Base-by-base conservation (phyloP, 1,140 invertebrate species). In the Drosophila nikananu region DNA sequence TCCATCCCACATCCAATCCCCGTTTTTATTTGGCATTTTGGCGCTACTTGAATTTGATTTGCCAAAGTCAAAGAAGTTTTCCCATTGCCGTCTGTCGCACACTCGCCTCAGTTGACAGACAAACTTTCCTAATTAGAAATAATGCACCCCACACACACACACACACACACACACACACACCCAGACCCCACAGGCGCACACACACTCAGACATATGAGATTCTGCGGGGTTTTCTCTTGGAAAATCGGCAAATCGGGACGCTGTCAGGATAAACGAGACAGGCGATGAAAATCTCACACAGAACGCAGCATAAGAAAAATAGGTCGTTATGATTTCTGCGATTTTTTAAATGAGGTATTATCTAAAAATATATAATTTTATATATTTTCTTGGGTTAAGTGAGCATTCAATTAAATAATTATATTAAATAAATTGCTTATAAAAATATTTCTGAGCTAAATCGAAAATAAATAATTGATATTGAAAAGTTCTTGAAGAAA, bases 81-180 rank as follows among this genome's bases (percentile, higher is more conserved):
- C 81, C 46, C 80, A 68, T 66, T 66, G 62, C 61, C 66, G 52
- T 81, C 68, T 46, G 71, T 55, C 55, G 62, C 75, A 57, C 51
- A 66, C 54, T 66, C 73, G 57, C 55, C 74, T 77, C 68, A 79
- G 77, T 79, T 80, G 77, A 80, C 71, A 78, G 73, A 67, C 61
- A 87, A 89, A 89, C 84, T 89, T 89, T 89, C 83, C 86, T 89
- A 89, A 89, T 89, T 89, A 89, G 86, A 89, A 89, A 90, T 90
- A 90, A 89, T 89, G 84, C 84, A 75, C 68, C 84, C 65, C 62
- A 52, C 83, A 80, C 72, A 77, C 54, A 65, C 51, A 66, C 70
- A 37, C 74, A 35, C 12, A 41, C 27, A 44, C 52, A 77, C 70
- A 68, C 62, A 64, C 49, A 30, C 44, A 80, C 72, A 77, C 54